Conservation (phyloP, 2,888 invertebrate species). For the Zele albiditarsus region DNA sequence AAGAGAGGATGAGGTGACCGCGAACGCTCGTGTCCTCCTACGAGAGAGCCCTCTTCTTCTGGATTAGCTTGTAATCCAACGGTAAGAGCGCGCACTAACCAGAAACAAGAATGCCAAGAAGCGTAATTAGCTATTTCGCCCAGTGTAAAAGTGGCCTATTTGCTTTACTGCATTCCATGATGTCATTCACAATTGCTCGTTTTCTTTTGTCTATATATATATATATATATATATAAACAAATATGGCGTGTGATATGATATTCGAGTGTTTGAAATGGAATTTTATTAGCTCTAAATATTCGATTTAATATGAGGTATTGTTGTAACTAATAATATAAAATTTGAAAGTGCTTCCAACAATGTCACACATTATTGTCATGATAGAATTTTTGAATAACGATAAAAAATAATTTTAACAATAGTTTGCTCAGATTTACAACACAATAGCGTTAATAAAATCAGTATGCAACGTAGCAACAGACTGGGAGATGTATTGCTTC, state of each 20-base stretch:
- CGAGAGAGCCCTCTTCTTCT: slow-evolving; percentile 55
- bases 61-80: slow-evolving; percentile 68
- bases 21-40: slow-evolving; percentile 70
- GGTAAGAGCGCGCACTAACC: slow-evolving; percentile 54
- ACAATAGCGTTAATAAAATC: too few relatives aligned
- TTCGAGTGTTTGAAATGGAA: too few relatives aligned
- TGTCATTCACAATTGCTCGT: slow-evolving; percentile 48
- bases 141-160: slow-evolving; percentile 60
- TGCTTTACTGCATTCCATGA: slow-evolving; percentile 67
- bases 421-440: too few relatives aligned
- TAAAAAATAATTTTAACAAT: too few relatives aligned
- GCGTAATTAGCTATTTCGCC: slow-evolving; percentile 70
- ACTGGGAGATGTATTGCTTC: too few relatives aligned
- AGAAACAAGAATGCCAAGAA: slow-evolving; percentile 71
- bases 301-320: neutral
- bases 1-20: slow-evolving; percentile 60
- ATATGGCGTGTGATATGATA: neutral
- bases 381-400: too few relatives aligned
- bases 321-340: too few relatives aligned
- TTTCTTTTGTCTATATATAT: neutral
- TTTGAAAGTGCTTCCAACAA: too few relatives aligned
- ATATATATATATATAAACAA: neutral
- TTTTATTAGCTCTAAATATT: neutral
- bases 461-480: too few relatives aligned
- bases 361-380: too few relatives aligned